These are phyloP conservation scores for Perca schrenkii DNA, from an alignment of 2,113 vertebrate genomes.

Conservation along the genomic window DNA sequence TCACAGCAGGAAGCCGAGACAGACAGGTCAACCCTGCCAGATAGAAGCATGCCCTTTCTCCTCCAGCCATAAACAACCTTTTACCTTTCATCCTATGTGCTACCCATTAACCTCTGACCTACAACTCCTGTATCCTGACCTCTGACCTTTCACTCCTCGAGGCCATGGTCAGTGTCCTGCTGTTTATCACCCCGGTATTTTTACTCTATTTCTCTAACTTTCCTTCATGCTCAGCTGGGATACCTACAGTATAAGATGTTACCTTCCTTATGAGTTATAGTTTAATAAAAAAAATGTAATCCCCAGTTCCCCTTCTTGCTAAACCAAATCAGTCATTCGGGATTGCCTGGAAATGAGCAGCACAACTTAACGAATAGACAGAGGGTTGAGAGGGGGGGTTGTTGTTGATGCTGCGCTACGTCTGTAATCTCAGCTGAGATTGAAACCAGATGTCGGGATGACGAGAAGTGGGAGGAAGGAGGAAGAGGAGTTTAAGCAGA, in stretches of 20 bases:
- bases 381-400: constrained; percentile 21
- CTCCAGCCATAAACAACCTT: constrained; percentile 87
- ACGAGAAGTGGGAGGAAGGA: constrained; percentile 42
- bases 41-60: constrained; percentile 75
- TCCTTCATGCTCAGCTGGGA: background rate
- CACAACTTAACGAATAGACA: constrained; percentile 14
- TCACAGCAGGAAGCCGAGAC: constrained; percentile 63
- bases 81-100: constrained; percentile 89
- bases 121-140: constrained; percentile 70
- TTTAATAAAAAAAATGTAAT: background rate
- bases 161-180: constrained; percentile 63
- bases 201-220: constrained; percentile 9
- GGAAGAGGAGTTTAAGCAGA: constrained; percentile 45
- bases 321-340: constrained; percentile 34
- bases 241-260: background rate
- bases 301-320: background rate
- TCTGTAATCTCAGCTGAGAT: constrained; percentile 66
- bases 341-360: constrained; percentile 70
- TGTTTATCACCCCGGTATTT: constrained; percentile 36
- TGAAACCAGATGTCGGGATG: constrained; percentile 75
- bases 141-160: constrained; percentile 61
- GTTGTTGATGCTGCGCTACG: constrained; percentile 59
- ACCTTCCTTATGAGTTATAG: constrained; percentile 6
- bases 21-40: constrained; percentile 15
- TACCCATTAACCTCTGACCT: constrained; percentile 89